phyloP scores from a whole-genome alignment of 2,113 vertebrate species.

The Naja naja region DNA sequence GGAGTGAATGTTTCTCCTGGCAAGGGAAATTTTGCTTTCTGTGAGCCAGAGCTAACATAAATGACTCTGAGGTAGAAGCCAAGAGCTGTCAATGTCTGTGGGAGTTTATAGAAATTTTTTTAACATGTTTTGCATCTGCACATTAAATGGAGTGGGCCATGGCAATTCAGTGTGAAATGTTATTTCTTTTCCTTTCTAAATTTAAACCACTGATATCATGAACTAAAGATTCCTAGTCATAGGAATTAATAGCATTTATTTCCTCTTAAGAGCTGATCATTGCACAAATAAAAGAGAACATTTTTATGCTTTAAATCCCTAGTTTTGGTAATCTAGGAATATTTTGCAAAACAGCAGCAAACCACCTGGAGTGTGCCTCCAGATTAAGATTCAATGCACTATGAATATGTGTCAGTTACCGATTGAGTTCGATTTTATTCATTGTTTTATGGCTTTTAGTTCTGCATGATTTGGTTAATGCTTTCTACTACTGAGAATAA shows the following conservation, averaged over 20 bases:
- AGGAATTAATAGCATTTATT: constrained; percentile 20
- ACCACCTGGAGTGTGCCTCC: background rate
- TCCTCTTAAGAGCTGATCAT: background rate
- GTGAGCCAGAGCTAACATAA: background rate
- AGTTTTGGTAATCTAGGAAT: background rate
- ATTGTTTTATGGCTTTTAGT: constrained; percentile 2
- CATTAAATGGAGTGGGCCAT: constrained; percentile 14
- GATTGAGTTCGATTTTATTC: constrained; percentile 10
- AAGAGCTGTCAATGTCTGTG: background rate
- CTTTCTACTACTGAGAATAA: constrained; percentile 22
- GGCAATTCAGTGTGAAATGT: constrained; percentile 4
- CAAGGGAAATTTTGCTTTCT: background rate
- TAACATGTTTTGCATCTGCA: constrained; percentile 1
- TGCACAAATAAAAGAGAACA: background rate
- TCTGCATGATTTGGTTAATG: constrained; percentile 18
- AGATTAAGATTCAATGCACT: background rate
- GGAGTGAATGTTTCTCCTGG: background rate
- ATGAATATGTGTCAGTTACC: constrained; percentile 11
- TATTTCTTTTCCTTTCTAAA: constrained; percentile 19
- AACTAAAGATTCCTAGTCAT: constrained; percentile 8
- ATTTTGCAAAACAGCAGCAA: background rate
- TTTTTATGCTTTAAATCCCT: constrained; percentile 9
- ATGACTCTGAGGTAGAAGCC: background rate
- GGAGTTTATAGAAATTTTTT: background rate
- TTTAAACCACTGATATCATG: constrained; percentile 12